phyloP scores from a whole-genome alignment of 2,113 vertebrate species.

The Poeciliopsis retropinna region DNA sequence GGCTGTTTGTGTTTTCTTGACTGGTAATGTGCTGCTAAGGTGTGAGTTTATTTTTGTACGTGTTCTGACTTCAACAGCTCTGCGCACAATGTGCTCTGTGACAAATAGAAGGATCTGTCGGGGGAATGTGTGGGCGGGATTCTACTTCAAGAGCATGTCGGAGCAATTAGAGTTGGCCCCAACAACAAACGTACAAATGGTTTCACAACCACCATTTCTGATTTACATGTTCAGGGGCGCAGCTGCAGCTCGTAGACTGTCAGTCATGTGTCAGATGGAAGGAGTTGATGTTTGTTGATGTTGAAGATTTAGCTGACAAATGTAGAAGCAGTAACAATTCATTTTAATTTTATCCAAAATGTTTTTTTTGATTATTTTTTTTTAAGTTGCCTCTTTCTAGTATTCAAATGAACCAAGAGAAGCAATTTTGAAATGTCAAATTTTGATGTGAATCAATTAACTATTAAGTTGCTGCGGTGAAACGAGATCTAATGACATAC shows the following conservation, averaged over 20 bases:
- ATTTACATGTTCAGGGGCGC: conserved; percentile 32
- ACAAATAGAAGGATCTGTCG: conserved; percentile 69
- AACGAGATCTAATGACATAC: not conserved
- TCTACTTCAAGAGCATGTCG: conserved; percentile 78
- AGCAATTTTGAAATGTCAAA: not conserved
- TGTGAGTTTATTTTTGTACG: conserved; percentile 23
- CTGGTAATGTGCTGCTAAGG: conserved; percentile 2
- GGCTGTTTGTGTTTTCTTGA: conserved; percentile 18
- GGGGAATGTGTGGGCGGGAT: conserved; percentile 73
- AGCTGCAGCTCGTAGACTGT: conserved; percentile 7
- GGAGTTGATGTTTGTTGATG: not conserved
- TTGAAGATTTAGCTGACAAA: not conserved
- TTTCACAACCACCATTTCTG: conserved; percentile 25
- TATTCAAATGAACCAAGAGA: not conserved
- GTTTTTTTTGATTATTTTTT: too few species aligned
- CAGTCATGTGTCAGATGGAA: conserved; percentile 6
- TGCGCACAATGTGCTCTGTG: conserved; percentile 57
- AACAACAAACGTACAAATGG: conserved; percentile 44
- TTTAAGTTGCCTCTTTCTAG: not conserved
- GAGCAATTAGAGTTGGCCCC: conserved; percentile 71
- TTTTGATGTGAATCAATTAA: too few species aligned
- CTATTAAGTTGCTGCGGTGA: not conserved
- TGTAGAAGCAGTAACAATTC: not conserved
- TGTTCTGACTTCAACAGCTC: conserved; percentile 35
- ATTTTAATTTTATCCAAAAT: not conserved